Conservation (phyloP, 35 echinoderm and acorn worm genomes). For the Holothuria glaberrima region DNA sequence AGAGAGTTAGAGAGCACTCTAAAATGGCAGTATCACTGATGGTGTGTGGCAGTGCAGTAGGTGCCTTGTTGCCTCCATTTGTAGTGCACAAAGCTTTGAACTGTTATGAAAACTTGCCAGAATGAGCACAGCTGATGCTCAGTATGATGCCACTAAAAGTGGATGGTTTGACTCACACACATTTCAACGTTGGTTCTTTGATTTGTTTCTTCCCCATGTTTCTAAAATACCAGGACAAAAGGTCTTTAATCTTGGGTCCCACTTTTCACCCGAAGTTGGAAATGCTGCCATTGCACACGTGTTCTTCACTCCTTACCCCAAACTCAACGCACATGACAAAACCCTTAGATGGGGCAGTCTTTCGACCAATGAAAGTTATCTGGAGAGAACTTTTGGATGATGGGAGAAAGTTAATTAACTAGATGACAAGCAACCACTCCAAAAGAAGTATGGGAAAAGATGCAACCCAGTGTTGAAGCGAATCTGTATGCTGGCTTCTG, state of each 20-base stretch:
- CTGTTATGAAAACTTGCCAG: no score
- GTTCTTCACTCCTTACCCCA: slow-evolving; percentile 22
- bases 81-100: no score
- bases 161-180: slow-evolving; percentile 48
- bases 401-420: slow-evolving; percentile 6
- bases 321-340: slow-evolving; percentile 59
- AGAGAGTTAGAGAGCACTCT: slow-evolving; percentile 46
- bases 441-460: slow-evolving; percentile 18
- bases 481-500: slow-evolving; percentile 31
- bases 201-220: slow-evolving; percentile 30
- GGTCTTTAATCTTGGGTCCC: slow-evolving; percentile 4
- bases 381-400: slow-evolving; percentile 2
- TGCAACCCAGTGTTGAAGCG: neutral
- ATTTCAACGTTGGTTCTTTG: slow-evolving; percentile 39
- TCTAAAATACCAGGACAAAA: slow-evolving; percentile 13
- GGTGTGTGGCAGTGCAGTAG: slow-evolving; percentile 38
- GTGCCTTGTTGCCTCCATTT: neutral
- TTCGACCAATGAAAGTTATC: slow-evolving; percentile 11
- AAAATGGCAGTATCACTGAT: slow-evolving; percentile 38
- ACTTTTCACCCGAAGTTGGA: slow-evolving; percentile 56
- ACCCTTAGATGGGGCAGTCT: slow-evolving; percentile 40
- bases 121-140: neutral
- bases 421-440: slow-evolving; percentile 21
- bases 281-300: slow-evolving; percentile 29
- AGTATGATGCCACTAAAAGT: slow-evolving; percentile 46